Conservation (phyloP, 2,797 vertebrate species). For the Pipistrellus kuhlii region DNA sequence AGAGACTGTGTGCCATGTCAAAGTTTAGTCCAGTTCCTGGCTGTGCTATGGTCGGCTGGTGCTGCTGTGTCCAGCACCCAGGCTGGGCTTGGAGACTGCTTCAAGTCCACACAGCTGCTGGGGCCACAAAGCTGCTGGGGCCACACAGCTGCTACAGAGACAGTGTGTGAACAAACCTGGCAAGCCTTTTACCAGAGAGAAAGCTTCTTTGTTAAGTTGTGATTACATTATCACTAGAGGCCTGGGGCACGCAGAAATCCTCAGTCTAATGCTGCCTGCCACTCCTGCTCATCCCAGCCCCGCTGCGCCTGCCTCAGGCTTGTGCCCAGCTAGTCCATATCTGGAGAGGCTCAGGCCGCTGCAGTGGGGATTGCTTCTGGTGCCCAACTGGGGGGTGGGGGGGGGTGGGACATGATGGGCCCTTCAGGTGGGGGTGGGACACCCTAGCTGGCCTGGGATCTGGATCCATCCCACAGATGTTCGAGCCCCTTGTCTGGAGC, state of each 20-base stretch:
- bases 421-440: too few species aligned
- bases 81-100: neutral
- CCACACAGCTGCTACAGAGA: neutral
- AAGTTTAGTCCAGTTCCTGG: neutral
- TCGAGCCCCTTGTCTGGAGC: fast-evolving
- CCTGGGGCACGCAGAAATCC: too few species aligned
- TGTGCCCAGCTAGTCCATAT: too few species aligned
- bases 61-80: neutral
- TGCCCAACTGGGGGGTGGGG: fast-evolving
- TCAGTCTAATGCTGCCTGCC: too few species aligned
- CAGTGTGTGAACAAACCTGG: too few species aligned
- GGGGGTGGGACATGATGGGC: too few species aligned
- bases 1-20: neutral
- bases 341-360: too few species aligned
- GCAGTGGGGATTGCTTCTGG: too few species aligned
- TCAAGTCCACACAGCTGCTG: neutral
- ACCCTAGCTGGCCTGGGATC: too few species aligned
- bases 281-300: too few species aligned
- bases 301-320: too few species aligned
- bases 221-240: neutral
- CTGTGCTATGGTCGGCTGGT: neutral
- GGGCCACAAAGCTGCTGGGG: neutral
- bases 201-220: neutral
- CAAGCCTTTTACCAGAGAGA: neutral
- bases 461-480: too few species aligned